These are phyloP conservation scores for Syritta pipiens DNA, from an alignment of 2,888 invertebrate genomes.

Conservation along the genomic window DNA sequence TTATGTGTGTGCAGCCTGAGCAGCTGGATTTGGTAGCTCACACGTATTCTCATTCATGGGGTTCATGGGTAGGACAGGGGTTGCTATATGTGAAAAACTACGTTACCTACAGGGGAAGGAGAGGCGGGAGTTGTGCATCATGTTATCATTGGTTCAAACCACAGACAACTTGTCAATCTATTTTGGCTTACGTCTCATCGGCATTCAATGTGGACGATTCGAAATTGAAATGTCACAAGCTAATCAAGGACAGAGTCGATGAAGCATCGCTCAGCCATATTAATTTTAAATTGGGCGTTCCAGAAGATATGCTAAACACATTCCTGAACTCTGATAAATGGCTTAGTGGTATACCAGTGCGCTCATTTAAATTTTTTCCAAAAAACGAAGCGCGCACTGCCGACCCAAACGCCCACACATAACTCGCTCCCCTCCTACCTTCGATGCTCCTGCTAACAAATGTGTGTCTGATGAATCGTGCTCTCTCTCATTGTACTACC, in stretches of 20 bases:
- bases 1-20: too few relatives aligned
- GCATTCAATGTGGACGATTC: slow-evolving; percentile 9
- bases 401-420: not conserved
- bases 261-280: not conserved
- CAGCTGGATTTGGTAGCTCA: too few relatives aligned
- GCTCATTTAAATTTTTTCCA: not conserved
- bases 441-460: not conserved
- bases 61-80: too few relatives aligned
- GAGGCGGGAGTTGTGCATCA: too few relatives aligned
- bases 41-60: too few relatives aligned
- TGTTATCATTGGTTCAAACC: too few relatives aligned
- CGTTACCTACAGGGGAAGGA: too few relatives aligned
- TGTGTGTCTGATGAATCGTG: not conserved
- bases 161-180: not conserved
- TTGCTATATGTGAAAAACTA: too few relatives aligned
- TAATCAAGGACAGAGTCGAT: not conserved
- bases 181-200: slow-evolving; percentile 1
- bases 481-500: not conserved
- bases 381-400: not conserved
- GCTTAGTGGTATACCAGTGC: not conserved
- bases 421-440: not conserved
- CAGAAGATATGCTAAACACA: not conserved
- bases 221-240: not conserved
- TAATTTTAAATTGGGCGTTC: slow-evolving; percentile 1
- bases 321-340: not conserved